Conservation (phyloP, 2,113 vertebrate species). For the Erinaceus europaeus region DNA sequence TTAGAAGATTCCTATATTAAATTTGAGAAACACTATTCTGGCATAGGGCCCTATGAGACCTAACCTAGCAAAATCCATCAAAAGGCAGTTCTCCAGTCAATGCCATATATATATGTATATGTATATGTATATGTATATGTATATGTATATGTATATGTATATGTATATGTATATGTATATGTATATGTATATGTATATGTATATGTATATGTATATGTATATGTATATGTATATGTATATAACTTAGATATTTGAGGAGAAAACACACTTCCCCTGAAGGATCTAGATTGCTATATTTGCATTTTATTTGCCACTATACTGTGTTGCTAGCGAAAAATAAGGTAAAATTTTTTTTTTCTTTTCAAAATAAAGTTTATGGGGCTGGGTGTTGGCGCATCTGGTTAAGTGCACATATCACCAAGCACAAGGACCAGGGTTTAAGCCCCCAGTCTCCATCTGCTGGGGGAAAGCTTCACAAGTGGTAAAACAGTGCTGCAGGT, state of each 20-base stretch:
- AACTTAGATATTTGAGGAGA: background rate
- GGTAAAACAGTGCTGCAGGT: no score
- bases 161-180: background rate
- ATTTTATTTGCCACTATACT: conserved; percentile 26
- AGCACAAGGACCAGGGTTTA: no score
- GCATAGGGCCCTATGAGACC: background rate
- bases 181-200: background rate
- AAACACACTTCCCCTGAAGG: background rate
- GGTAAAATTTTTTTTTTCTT: no score
- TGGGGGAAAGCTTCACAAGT: no score
- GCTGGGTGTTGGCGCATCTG: no score
- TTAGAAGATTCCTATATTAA: background rate
- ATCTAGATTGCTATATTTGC: background rate
- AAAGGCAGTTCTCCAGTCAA: background rate
- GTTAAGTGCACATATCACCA: no score
- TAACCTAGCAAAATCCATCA: background rate
- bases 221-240: background rate
- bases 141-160: background rate
- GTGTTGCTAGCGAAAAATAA: conserved; percentile 33
- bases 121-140: background rate
- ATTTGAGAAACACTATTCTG: background rate
- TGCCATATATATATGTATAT: background rate
- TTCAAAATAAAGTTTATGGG: no score
- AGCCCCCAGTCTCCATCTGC: no score
- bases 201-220: background rate